Base-by-base conservation (phyloP, 2,113 vertebrate genomes). In the Ciconia maguari region DNA sequence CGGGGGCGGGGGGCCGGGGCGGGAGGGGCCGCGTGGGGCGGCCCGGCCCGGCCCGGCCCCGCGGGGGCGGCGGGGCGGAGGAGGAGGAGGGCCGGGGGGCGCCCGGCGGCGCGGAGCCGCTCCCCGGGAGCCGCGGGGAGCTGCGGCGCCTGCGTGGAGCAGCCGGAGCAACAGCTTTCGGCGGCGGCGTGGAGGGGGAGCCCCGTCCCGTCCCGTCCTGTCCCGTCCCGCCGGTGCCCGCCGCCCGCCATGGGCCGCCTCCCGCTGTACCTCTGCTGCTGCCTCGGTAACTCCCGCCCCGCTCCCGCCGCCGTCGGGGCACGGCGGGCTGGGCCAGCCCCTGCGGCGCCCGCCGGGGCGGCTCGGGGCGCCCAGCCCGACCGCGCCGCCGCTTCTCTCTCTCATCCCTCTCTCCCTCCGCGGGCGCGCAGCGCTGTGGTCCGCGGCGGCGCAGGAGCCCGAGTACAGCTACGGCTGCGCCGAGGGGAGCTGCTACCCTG, bases 401-500 rank as follows among this genome's bases (percentile, higher is more conserved):
- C 46, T 61, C 41, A 58, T 14, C 34, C 32, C 48, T 54, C 32
- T 91, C 38, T 68, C 77, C 12, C 44, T 68, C 74, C 58, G 74
- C 60, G 71, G 61, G 18, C 71, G 69, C 68, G 9, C 30, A 99
- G 98, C 92, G 52, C 86, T 99, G n/a, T 98, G 98, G 84, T 41
- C 83, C 86, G 92, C 94, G 49, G 91, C 87, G 27, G 92, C 97
- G 18, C 98, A 98, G 83, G 91, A 98, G 32, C 99, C 99, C 0
- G 98, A 99, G 80, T 97, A 98, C 92, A 99, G 98, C 89, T 99
- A 99, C 27, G 98, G 99, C 71, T 99, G 99, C 93, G 99, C 99
- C 0, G 99, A 99, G 96, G 99, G 99, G 41, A 99, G 99, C 97
- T 99, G 99, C 97, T 99, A 99, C 97, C 99, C 99, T 0, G 99